phyloP scores from a whole-genome alignment of 1,140 invertebrate species.

The Melanaphis sacchari region DNA sequence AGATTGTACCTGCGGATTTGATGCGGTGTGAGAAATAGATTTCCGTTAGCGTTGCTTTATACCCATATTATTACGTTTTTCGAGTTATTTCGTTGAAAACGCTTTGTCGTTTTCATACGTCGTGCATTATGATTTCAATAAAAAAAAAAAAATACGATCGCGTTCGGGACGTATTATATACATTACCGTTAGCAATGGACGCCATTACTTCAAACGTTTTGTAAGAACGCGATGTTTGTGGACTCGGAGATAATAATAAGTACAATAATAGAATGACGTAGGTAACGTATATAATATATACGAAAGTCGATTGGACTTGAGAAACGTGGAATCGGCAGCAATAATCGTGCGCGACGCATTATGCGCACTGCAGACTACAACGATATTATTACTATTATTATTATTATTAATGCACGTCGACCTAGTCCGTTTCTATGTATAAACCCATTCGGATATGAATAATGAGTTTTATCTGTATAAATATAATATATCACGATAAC shows the following conservation, averaged over 20 bases:
- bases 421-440: background rate
- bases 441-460: background rate
- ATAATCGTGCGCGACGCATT: background rate
- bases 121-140: background rate
- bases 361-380: background rate
- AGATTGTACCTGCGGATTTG: background rate
- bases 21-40: background rate
- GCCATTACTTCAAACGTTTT: background rate
- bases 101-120: background rate
- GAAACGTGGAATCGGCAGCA: background rate
- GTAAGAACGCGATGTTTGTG: background rate
- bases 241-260: background rate
- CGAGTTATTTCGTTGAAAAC: background rate
- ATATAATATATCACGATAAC: background rate
- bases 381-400: background rate
- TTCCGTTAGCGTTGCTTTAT: background rate
- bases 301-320: background rate
- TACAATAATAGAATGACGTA: background rate
- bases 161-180: background rate
- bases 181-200: no score
- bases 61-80: background rate
- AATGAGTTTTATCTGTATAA: conserved; percentile 19
- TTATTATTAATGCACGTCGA: background rate
- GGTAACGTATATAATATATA: no score
- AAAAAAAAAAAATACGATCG: background rate